These are phyloP conservation scores for Characodon lateralis DNA, from an alignment of 2,797 vertebrate species.

Conservation along the genomic window DNA sequence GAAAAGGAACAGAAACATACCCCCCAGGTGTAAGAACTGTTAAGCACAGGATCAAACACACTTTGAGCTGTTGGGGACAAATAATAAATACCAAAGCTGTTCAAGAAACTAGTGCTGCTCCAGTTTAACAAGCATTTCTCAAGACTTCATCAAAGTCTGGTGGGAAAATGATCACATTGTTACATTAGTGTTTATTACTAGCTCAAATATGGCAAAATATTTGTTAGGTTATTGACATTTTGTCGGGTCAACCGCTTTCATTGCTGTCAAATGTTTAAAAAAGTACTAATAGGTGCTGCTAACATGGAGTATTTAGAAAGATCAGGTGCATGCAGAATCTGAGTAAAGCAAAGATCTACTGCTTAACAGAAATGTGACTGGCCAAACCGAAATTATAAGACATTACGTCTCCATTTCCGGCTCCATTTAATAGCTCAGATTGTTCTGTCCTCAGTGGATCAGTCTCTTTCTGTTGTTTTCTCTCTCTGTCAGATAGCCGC, in stretches of 20 bases:
- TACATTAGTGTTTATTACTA: background rate
- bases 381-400: conserved; percentile 13
- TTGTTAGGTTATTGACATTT: background rate
- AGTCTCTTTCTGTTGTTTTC: background rate
- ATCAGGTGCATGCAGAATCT: background rate
- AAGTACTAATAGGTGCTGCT: background rate
- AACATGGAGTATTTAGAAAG: background rate
- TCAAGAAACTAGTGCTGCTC: background rate
- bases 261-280: background rate
- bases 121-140: background rate
- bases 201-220: background rate
- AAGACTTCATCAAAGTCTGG: background rate
- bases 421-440: background rate
- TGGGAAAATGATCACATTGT: no score
- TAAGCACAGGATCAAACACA: background rate
- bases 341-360: background rate
- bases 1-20: background rate
- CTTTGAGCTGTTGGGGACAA: background rate
- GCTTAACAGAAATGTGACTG: background rate
- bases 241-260: background rate
- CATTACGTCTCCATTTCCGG: conserved; percentile 5
- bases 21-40: background rate
- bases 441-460: background rate
- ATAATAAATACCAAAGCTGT: background rate
- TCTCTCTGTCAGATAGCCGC: conserved; percentile 9